A percentile compares a stretch with the other conserved stretches of the same genome.
These are phyloP conservation scores for Paramacrobiotus metropolitanus DNA, from an alignment of 1,140 invertebrate species.

Conservation along the genomic window DNA sequence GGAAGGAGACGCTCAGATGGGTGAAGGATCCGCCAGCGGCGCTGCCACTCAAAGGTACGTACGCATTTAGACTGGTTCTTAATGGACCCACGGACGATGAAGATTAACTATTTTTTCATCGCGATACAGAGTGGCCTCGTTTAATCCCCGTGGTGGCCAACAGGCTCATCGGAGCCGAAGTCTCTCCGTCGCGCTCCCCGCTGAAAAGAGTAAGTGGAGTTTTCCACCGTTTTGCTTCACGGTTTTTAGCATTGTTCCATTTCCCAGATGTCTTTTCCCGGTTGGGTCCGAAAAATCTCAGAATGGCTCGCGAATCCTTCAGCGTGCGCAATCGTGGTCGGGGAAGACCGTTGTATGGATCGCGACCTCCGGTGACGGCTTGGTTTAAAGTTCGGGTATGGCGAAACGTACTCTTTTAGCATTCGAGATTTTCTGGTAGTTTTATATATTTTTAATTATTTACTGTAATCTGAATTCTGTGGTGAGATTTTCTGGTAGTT, in stretches of 20 bases:
- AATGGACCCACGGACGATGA: too few species aligned
- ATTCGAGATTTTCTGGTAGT: too few species aligned
- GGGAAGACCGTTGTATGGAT: neutral
- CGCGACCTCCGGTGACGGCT: neutral
- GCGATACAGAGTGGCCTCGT: too few species aligned
- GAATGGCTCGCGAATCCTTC: neutral
- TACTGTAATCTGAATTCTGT: too few species aligned
- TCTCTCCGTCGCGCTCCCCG: neutral
- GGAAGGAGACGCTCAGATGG: conserved; percentile 3
- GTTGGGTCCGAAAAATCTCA: neutral
- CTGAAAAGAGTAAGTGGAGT: neutral
- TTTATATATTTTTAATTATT: too few species aligned
- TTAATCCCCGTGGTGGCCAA: neutral
- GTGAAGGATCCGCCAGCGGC: neutral
- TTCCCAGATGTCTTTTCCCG: conserved; percentile 1
- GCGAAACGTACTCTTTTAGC: too few species aligned
- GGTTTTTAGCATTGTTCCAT: neutral
- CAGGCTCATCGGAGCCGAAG: neutral
- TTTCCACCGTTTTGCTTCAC: neutral
- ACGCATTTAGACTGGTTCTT: too few species aligned
- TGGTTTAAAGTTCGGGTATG: neutral
- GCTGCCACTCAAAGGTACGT: neutral
- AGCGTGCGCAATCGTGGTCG: neutral
- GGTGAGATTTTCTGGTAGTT: too few species aligned
- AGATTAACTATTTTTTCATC: too few species aligned